Base-by-base conservation (phyloP, 2,888 invertebrate species). In the Tinea semifulvella region DNA sequence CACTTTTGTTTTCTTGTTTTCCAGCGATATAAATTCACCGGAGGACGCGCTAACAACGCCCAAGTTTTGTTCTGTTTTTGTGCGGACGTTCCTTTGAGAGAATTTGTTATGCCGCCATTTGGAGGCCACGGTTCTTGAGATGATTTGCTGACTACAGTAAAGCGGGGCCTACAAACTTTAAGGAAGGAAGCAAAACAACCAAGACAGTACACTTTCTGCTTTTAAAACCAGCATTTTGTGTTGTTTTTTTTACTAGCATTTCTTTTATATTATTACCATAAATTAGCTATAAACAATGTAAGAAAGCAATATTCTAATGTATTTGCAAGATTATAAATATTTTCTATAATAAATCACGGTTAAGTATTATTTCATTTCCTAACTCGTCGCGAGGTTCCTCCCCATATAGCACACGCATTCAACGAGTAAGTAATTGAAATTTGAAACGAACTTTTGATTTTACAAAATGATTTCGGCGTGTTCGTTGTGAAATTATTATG, bases 321-420 rank as follows among this genome's bases (percentile, higher is more conserved):
- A 68, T 74, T 71, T 65, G 68, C 63, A 67, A 72, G 69, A 71
- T 70, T 63, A 70, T 44, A 74, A 54, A 28, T 43, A 39, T 77
- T 76, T 73, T 71, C 65, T 55, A 56, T 53, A 65, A 68, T 80
- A 80, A 80, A 80, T 80, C 80, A 79, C 53, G 60, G 73, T 73
- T 74, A 80, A 79, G 76, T 75, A 68, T 75, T 76, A 70, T 80
- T 80, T 79, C 79, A 80, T 80, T 80, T 80, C 80, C 80, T 74
- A 59, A 10, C 17, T 14, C 17, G 25, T 39, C 39, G 16, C 31
- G 10, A 14, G 10, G 35, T 7, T 20, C 44, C 36, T 60, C 63
- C 68, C 60, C 62, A 65, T 65, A 65, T 68, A 66, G 71, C 69
- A 70, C 75, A 76, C 72, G 76, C 76, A 69, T 76, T 68, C 70